Percentiles rank a stretch among this genome's conserved stretches.
Evolutionary conservation across 2,113 vertebrate genomes (phyloP).

Genomic region (Limanda limanda): DNA sequence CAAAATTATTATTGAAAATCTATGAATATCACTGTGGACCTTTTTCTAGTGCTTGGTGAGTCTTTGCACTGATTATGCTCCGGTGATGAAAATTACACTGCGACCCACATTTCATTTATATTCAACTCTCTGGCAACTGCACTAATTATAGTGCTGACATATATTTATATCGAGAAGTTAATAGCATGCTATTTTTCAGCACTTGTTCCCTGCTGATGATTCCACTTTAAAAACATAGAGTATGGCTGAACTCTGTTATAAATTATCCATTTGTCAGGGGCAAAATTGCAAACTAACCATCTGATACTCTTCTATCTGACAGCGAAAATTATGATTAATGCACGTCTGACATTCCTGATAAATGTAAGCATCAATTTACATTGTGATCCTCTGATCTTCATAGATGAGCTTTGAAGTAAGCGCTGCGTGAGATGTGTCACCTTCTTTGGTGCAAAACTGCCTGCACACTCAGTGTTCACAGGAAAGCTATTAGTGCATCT

Average conservation of each 20-base stretch:
- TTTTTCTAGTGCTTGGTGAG: constrained; percentile 20
- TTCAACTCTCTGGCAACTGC: constrained; percentile 71
- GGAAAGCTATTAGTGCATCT: constrained; percentile 42
- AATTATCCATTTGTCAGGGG: constrained; percentile 2
- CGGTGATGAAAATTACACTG: constrained; percentile 57
- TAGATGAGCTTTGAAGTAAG: not conserved
- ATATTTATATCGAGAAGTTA: constrained; percentile 72
- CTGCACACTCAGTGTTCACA: not conserved
- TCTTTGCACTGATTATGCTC: constrained; percentile 47
- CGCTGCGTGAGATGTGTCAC: not conserved
- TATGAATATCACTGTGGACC: not conserved
- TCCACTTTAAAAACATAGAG: constrained; percentile 43
- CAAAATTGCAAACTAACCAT: constrained; percentile 23
- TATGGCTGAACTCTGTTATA: not conserved
- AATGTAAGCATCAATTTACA: constrained; percentile 6
- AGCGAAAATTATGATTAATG: constrained; percentile 30
- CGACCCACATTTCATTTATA: constrained; percentile 72
- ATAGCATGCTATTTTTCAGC: constrained; percentile 76
- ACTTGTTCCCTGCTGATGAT: constrained; percentile 24
- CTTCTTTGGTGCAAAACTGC: not conserved
- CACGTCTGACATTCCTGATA: not conserved
- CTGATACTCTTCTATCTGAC: constrained; percentile 16
- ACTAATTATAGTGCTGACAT: constrained; percentile 74
- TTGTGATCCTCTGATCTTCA: not conserved
- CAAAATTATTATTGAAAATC: not conserved